Conservation (phyloP, 2,797 vertebrate genomes). For the Carcharodon carcharias region DNA sequence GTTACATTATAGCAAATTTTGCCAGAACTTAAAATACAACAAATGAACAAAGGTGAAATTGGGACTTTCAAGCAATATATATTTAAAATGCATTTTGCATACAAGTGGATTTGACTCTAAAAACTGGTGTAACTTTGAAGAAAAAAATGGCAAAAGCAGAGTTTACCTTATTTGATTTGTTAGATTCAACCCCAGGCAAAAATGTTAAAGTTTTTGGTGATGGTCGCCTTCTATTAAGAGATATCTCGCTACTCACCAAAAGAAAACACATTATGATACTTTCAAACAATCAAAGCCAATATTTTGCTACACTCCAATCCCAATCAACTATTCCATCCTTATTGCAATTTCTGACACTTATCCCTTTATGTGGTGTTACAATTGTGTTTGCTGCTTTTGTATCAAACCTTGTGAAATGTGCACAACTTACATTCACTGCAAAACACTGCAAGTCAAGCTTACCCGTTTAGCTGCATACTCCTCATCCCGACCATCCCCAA, state of each 20-base stretch:
- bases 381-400: background rate
- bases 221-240: background rate
- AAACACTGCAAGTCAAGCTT: background rate
- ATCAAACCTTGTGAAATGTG: background rate
- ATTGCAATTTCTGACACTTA: background rate
- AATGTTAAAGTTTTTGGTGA: background rate
- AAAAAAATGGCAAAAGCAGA: background rate
- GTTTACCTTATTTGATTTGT: background rate
- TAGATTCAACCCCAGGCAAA: background rate
- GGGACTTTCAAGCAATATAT: background rate
- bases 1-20: background rate
- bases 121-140: background rate
- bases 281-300: background rate
- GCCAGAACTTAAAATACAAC: background rate
- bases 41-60: background rate
- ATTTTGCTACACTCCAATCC: background rate
- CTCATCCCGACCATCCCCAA: constrained; percentile 94
- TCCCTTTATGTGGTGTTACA: background rate
- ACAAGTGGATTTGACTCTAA: background rate
- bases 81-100: background rate
- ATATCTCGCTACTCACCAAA: background rate
- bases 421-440: background rate
- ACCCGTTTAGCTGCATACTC: constrained; percentile 97
- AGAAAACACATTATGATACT: background rate
- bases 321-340: background rate